These are phyloP conservation scores for Verasper variegatus DNA, from an alignment of 2,113 vertebrate genomes.

Conservation along the genomic window DNA sequence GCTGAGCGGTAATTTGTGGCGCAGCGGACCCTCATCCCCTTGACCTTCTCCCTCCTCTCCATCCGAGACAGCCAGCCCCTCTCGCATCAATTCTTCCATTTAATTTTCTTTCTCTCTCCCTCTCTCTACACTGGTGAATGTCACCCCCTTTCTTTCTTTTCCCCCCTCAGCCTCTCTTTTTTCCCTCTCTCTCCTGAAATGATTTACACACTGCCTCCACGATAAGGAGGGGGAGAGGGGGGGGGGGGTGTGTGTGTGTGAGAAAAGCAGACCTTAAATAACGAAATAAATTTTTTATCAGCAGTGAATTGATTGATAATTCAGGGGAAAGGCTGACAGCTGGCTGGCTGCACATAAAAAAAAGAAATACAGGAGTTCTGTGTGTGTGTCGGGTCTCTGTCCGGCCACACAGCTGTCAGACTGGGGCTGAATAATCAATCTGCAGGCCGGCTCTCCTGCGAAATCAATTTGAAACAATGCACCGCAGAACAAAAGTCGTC, in stretches of 20 bases:
- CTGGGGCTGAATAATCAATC: conserved; percentile 38
- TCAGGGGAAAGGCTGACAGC: conserved; percentile 52
- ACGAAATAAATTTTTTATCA: conserved; percentile 63
- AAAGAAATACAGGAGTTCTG: conserved; percentile 31
- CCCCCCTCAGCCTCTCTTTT: conserved; percentile 11
- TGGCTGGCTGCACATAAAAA: conserved; percentile 24
- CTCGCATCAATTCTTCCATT: conserved; percentile 59
- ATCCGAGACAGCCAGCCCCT: conserved; percentile 40
- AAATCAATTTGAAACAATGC: conserved; percentile 45
- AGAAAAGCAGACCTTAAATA: conserved; percentile 44
- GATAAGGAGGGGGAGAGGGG: conserved; percentile 1
- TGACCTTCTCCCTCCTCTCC: conserved; percentile 70
- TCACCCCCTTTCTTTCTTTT: conserved; percentile 39
- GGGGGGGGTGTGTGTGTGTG: not conserved
- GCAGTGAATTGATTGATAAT: conserved; percentile 63
- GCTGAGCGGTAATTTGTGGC: conserved; percentile 70
- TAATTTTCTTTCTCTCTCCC: conserved; percentile 29
- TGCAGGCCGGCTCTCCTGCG: conserved; percentile 19
- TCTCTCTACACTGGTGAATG: conserved; percentile 57
- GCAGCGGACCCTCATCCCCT: conserved; percentile 53
- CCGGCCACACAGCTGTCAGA: conserved; percentile 54
- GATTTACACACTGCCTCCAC: conserved; percentile 56
- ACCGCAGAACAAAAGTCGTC: conserved; percentile 26
- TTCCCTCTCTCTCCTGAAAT: conserved; percentile 28
- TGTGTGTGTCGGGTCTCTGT: conserved; percentile 26